Evolutionary conservation across 2,797 vertebrate species (phyloP).

Genomic region (Ceryle rudis): DNA sequence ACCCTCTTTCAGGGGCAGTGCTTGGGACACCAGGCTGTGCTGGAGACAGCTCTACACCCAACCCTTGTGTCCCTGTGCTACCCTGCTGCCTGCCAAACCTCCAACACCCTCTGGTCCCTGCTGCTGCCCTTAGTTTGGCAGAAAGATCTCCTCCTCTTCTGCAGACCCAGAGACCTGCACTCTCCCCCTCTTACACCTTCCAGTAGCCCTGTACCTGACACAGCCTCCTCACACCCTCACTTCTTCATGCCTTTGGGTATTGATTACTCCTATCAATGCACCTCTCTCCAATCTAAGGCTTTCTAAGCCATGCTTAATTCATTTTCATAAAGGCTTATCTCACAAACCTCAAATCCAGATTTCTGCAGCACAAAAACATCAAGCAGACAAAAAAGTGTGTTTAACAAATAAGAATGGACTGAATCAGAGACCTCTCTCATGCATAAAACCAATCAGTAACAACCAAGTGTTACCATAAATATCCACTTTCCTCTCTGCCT

Average conservation of each 20-base stretch:
- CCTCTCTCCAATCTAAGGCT: not conserved
- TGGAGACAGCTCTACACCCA: not conserved
- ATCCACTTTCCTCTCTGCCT: not conserved
- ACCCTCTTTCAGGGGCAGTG: not conserved
- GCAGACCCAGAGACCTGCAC: not conserved
- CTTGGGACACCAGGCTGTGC: not conserved
- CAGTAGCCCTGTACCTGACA: not conserved
- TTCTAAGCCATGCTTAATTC: not conserved
- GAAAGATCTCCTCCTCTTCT: not conserved
- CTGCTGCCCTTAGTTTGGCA: not conserved
- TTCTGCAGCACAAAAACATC: not conserved
- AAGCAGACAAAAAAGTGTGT: not conserved
- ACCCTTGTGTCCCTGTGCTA: not conserved
- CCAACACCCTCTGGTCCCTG: not conserved
- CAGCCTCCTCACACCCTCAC: not conserved
- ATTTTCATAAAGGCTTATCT: not conserved
- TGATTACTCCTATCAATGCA: not conserved
- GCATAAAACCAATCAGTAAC: not conserved
- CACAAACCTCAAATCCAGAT: not conserved
- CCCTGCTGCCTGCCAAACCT: not conserved
- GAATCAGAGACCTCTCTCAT: not conserved
- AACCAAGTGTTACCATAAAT: not conserved
- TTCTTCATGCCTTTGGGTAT: not conserved
- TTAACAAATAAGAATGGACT: not conserved
- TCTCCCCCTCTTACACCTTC: accelerated